These are phyloP conservation scores for Macroglossus sobrinus DNA, from an alignment of 2,113 vertebrate species.

Conservation along the genomic window DNA sequence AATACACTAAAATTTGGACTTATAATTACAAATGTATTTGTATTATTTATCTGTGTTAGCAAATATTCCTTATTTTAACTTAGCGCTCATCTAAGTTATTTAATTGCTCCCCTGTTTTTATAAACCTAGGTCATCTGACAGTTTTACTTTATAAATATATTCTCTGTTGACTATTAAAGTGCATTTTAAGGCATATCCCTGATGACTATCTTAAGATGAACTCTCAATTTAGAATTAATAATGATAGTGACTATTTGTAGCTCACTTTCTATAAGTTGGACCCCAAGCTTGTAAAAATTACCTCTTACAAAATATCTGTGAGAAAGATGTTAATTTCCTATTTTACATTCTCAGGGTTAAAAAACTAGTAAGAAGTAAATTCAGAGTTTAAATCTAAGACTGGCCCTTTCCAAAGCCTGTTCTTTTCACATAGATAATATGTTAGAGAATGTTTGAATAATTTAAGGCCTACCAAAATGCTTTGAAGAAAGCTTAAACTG, in stretches of 20 bases:
- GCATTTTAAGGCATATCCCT: neutral
- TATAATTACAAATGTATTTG: neutral
- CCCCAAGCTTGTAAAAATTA: neutral
- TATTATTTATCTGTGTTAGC: neutral
- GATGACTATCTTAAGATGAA: neutral
- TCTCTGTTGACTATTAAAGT: neutral
- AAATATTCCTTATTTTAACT: neutral
- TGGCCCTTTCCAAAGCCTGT: neutral
- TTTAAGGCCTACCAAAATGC: neutral
- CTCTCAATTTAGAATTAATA: neutral
- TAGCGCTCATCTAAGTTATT: neutral
- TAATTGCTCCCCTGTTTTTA: neutral
- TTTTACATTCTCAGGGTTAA: neutral
- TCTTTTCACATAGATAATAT: neutral
- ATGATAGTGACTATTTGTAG: neutral
- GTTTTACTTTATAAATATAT: neutral
- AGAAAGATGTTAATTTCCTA: neutral
- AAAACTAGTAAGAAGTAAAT: neutral
- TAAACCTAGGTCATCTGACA: neutral
- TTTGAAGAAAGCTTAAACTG: neutral
- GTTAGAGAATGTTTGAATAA: neutral
- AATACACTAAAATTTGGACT: neutral
- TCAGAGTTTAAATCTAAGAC: neutral
- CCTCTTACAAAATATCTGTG: neutral
- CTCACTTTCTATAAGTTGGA: neutral